These are phyloP conservation scores for Microtus obscurus DNA, from an alignment of 2,797 vertebrate genomes.

Conservation along the genomic window DNA sequence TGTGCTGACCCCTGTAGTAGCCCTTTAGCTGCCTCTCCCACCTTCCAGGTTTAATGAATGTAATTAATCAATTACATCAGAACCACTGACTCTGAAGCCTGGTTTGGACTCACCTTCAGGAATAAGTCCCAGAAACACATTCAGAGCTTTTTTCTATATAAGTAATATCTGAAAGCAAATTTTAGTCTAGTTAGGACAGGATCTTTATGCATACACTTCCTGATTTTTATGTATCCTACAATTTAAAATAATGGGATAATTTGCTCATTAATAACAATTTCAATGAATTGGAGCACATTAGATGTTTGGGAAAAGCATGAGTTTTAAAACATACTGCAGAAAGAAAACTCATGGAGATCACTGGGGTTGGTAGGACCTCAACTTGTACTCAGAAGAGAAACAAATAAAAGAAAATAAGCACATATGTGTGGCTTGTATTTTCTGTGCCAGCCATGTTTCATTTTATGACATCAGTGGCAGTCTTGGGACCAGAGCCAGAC, in stretches of 20 bases:
- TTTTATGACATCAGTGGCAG: neutral
- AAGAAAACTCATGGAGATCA: neutral
- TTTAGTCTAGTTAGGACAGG: neutral
- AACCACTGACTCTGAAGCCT: slow-evolving; percentile 85
- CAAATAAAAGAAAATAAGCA: neutral
- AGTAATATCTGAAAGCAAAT: neutral
- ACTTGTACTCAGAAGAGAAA: too few species aligned
- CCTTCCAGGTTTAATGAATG: slow-evolving; percentile 82
- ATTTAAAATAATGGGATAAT: neutral
- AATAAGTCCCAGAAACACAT: slow-evolving; percentile 82
- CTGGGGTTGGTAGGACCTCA: neutral
- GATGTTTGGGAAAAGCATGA: neutral
- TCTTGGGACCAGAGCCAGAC: neutral
- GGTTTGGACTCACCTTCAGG: slow-evolving; percentile 85
- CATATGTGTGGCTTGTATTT: neutral
- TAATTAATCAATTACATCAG: slow-evolving; percentile 72
- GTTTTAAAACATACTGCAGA: neutral
- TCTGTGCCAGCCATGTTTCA: neutral
- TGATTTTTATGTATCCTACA: neutral
- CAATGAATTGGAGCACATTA: neutral
- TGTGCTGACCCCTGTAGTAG: neutral
- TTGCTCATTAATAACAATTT: neutral
- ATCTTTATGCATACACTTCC: neutral
- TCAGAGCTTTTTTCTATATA: neutral
- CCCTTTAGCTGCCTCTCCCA: slow-evolving; percentile 83